Evolutionary conservation across 2,113 vertebrate species (phyloP), one percentile per base, ranked within the genome.

Genomic region (Ammodytes marinus): DNA sequence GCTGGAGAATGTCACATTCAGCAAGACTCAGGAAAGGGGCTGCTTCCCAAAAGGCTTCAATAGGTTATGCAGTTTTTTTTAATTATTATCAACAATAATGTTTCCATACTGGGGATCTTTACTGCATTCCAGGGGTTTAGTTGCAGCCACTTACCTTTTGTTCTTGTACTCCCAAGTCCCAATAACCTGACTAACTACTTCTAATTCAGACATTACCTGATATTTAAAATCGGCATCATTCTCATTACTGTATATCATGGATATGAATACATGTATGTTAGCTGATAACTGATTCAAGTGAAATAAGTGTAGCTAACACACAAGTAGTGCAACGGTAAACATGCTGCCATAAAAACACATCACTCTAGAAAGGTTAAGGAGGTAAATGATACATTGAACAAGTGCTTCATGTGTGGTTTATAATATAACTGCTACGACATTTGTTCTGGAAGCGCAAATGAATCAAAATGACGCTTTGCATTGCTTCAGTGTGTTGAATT

Each of bases 121-220:
- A 57, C 17, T 9, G 63, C 66, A 81, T 60, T 80, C 72, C 66
- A 50, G 46, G 58, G 50, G n/a, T 50, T 47, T 8, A 11, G 8
- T 10, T 37, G 3, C 3, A 15, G 8, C 1, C 43, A 83, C 85
- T 83, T 83, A 89, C 87, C 85, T 87, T 66, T 49, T 10, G 15
- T 39, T 27, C 27, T 27, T 49, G 12, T 35, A 10, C 11, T 59
- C 19, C 27, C 11, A 19, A 8, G 65, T 19, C 13, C 14, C 27
- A 12, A 74, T 2, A 61, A 54, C 49, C 55, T 57, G n/a, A 8
- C 8, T 4, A 8, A 12, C 49, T 39, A 58, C 54, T 52, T 65
- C 42, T 49, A 49, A 69, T 27, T 54, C n/a, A 42, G 1, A 53
- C 1, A 66, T 27, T 27, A 27, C 27, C 50, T 42, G 50, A 54